Evolutionary conservation across 2,113 vertebrate species (phyloP).

Genomic region (Euleptes europaea): DNA sequence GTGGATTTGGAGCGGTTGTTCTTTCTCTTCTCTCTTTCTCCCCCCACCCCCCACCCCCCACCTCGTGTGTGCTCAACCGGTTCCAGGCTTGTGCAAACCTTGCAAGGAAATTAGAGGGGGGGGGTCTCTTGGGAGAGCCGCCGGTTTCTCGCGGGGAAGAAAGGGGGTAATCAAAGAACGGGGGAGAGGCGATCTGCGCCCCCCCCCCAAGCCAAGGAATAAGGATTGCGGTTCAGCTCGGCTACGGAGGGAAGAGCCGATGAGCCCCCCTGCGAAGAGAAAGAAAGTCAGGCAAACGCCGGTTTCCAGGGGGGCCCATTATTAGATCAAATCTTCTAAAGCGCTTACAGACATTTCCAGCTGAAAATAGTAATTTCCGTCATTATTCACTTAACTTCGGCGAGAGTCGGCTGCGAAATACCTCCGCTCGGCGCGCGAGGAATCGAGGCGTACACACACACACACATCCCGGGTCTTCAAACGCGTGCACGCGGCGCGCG

Average conservation of each 20-base stretch:
- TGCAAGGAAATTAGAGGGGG: background rate
- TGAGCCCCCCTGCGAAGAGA: constrained; percentile 14
- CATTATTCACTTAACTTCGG: constrained; percentile 38
- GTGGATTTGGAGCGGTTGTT: no score
- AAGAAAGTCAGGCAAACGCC: background rate
- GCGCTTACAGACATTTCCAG: background rate
- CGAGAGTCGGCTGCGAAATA: background rate
- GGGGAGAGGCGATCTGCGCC: background rate
- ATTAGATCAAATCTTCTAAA: background rate
- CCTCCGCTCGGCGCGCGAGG: background rate
- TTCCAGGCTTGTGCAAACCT: background rate
- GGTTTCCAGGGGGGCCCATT: constrained; percentile 8
- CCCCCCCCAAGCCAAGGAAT: background rate
- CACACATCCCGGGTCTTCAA: background rate
- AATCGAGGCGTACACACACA: background rate
- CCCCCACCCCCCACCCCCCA: no score
- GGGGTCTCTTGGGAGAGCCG: background rate
- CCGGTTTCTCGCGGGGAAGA: constrained; percentile 1
- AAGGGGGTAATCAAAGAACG: background rate
- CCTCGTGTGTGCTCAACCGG: background rate
- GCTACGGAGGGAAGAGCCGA: background rate
- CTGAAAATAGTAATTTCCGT: constrained; percentile 1
- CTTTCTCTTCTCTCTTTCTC: no score
- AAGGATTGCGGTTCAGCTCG: background rate
- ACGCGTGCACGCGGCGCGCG: background rate